These are phyloP conservation scores for Dysdera silvatica DNA, from an alignment of 1,140 invertebrate genomes.

Conservation along the genomic window DNA sequence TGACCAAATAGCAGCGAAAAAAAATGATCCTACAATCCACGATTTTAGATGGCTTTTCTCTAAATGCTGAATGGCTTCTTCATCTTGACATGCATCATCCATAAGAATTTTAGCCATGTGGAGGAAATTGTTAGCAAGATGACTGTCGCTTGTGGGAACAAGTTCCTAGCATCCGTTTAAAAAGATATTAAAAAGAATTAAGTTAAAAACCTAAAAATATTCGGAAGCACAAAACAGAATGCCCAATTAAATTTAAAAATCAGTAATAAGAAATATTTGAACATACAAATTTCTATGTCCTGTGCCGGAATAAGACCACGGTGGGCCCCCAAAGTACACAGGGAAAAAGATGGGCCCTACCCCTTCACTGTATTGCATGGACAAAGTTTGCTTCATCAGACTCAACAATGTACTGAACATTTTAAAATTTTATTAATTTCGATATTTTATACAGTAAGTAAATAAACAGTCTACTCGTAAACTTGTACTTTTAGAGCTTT, in stretches of 20 bases:
- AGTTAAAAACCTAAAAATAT: neutral
- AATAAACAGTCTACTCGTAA: no score
- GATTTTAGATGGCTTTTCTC: constrained; percentile 56
- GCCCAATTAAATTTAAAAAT: neutral
- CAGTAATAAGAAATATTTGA: no score
- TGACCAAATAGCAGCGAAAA: constrained; percentile 72
- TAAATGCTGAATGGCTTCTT: constrained; percentile 9
- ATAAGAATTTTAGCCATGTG: constrained; percentile 43
- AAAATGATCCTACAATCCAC: constrained; percentile 69
- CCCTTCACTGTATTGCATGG: no score
- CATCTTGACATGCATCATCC: constrained; percentile 35
- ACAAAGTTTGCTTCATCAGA: no score
- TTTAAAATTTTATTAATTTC: no score
- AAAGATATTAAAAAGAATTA: constrained; percentile 2
- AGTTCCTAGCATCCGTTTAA: constrained; percentile 38
- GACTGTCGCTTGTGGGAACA: constrained; percentile 38
- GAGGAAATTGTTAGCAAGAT: constrained; percentile 42
- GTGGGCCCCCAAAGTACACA: no score
- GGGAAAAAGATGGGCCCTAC: no score
- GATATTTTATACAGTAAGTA: no score
- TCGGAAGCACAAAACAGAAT: neutral
- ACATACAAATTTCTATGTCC: no score
- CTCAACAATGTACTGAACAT: no score
- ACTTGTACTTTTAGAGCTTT: no score
- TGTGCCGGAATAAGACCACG: no score